Base-by-base conservation (phyloP, 1,140 invertebrate species). In the Drosophila eugracilis region DNA sequence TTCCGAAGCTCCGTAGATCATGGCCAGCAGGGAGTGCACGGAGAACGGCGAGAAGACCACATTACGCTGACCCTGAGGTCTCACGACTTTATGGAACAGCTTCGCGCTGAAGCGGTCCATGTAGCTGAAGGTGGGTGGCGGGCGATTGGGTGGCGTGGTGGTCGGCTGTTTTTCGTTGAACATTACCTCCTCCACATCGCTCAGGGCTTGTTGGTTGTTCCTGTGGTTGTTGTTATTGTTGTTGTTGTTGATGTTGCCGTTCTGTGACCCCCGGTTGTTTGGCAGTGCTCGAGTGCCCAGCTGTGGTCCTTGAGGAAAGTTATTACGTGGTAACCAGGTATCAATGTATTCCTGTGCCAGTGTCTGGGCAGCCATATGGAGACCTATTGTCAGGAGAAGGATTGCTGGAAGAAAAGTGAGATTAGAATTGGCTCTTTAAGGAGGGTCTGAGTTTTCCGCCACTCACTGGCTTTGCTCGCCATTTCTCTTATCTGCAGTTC, bases 1-100 rank as follows among this genome's bases (percentile, higher is more conserved):
- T 6, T 5, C 34, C 9, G 90, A 75, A 1, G 54, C 60, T 5
- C 53, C 63, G 15, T 66, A 89, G 3, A 91, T 37, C 37, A 90
- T 24, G 9, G 41, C 54, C 24, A 91, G 21, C 9, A 89, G 49
- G 26, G 71, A 41, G 26, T 91, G 90, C 5, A 91, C 22, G 5
- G 89, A 83, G 12, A 81, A 53, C 5, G 90, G 90, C 0, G 90
- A 91, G 22, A 75, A 78, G 32, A 89, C 67, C 2, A 91, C 30
- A 44, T 90, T 89, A 5, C 30, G 6, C 5, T 42, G 5, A 24
- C 17, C 0, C 39, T 60, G 14, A n/a, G 24, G 0, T 0, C 9
- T 4, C 0, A 62, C 24, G 5, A 91, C 69, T 1, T 45, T 28
- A 28, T 80, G 65, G 42, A 76, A 88, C n/a, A 91, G 72, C 9